These are phyloP conservation scores for Ephialtes manifestator DNA, from an alignment of 2,888 invertebrate species.

Conservation along the genomic window DNA sequence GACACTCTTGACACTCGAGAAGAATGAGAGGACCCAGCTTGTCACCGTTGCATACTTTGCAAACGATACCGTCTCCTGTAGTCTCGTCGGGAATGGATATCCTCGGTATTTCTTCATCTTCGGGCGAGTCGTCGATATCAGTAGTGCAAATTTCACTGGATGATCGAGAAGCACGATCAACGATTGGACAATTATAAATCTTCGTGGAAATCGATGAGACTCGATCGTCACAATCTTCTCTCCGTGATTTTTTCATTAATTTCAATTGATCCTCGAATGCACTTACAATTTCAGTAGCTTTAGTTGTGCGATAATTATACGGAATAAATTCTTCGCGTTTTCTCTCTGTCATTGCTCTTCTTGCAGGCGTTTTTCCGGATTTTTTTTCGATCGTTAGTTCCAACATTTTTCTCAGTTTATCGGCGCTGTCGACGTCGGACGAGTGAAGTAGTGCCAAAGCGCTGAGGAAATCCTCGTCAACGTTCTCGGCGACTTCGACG, in stretches of 20 bases:
- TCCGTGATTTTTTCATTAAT: slow-evolving; percentile 8
- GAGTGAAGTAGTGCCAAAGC: slow-evolving; percentile 78
- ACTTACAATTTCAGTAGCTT: background rate
- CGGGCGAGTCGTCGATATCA: slow-evolving; percentile 55
- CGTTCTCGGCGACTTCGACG: slow-evolving; percentile 61
- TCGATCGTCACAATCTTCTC: slow-evolving; percentile 19
- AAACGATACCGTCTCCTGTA: slow-evolving; percentile 73
- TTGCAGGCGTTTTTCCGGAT: slow-evolving; percentile 48
- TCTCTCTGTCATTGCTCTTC: background rate
- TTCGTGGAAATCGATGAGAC: background rate
- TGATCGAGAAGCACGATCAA: background rate
- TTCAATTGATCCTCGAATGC: slow-evolving; percentile 24
- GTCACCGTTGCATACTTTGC: slow-evolving; percentile 79
- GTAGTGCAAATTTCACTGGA: slow-evolving; percentile 10
- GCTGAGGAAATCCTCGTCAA: slow-evolving; percentile 74
- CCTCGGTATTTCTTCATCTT: slow-evolving; percentile 77
- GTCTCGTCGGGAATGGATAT: slow-evolving; percentile 82
- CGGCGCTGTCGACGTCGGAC: slow-evolving; percentile 75
- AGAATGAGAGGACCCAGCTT: slow-evolving; percentile 79
- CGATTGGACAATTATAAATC: slow-evolving; percentile 3
- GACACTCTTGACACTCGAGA: slow-evolving; percentile 80
- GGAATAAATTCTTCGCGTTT: background rate
- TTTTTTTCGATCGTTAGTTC: slow-evolving; percentile 73
- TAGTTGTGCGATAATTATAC: background rate
- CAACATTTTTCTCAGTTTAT: slow-evolving; percentile 76